Conservation (phyloP, 2,797 vertebrate genomes). For the Oreochromis grahami region DNA sequence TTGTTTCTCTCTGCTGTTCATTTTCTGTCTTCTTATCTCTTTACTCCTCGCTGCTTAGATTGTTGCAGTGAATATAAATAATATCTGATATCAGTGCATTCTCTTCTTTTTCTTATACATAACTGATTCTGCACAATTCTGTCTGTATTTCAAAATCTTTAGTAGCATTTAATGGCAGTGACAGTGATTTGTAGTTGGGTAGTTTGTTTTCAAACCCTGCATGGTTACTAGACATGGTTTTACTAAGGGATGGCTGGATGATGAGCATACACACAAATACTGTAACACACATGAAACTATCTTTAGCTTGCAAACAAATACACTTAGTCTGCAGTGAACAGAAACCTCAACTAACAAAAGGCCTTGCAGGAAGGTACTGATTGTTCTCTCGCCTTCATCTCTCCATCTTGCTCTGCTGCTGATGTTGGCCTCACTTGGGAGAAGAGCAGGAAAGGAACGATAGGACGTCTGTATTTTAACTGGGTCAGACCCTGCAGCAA, state of each 20-base stretch:
- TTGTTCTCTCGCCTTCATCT: background rate
- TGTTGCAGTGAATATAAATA: constrained; percentile 31
- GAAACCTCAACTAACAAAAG: background rate
- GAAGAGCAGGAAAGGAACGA: background rate
- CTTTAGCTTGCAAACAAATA: background rate
- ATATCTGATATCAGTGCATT: background rate
- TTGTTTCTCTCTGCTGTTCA: background rate
- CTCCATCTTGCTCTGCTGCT: background rate
- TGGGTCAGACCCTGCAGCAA: constrained; percentile 45
- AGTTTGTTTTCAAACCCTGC: background rate
- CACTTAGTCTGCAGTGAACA: background rate
- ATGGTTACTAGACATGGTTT: background rate
- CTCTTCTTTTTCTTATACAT: background rate
- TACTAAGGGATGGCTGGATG: background rate
- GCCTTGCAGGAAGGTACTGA: background rate
- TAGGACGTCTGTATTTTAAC: constrained; percentile 26
- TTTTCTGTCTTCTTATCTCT: background rate
- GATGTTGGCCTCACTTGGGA: constrained; percentile 20
- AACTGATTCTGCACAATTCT: background rate
- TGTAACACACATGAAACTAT: background rate
- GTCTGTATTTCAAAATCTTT: background rate
- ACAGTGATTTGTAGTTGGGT: background rate
- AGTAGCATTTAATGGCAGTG: background rate
- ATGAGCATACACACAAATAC: background rate
- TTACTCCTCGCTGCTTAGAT: background rate